Conservation (phyloP, 1,140 invertebrate species). For the Apis cerana region DNA sequence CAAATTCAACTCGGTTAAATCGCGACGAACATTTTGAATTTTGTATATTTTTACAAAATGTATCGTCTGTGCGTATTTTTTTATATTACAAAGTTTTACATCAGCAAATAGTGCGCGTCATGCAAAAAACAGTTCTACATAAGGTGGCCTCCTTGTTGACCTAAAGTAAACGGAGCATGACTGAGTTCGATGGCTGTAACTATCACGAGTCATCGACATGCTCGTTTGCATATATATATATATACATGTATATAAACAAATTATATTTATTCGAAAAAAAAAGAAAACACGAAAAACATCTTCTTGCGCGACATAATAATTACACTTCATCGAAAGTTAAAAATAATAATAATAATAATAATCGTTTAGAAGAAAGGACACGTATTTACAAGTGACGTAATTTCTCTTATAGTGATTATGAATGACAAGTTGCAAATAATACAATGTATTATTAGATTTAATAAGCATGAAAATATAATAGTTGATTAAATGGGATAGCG, state of each 20-base stretch:
- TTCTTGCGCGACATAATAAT: no score
- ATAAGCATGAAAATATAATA: neutral
- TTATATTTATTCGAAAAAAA: slow-evolving; percentile 20
- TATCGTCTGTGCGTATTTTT: neutral
- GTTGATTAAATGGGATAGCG: neutral
- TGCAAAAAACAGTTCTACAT: slow-evolving; percentile 47
- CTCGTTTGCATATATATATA: no score
- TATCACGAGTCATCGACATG: slow-evolving; percentile 51
- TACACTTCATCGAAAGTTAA: no score
- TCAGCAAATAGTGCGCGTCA: neutral
- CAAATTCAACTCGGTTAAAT: no score
- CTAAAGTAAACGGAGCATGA: slow-evolving; percentile 72
- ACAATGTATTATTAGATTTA: neutral
- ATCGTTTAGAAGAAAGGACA: neutral
- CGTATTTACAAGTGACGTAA: neutral
- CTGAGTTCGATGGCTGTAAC: slow-evolving; percentile 64
- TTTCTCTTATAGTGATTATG: neutral
- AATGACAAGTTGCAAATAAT: neutral
- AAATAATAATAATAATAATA: no score
- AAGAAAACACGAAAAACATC: slow-evolving; percentile 1
- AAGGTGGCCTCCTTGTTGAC: slow-evolving; percentile 55
- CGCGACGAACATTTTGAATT: no score
- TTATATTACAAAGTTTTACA: neutral
- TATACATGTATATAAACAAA: neutral
- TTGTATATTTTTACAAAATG: no score